phyloP scores from a whole-genome alignment of 2,888 invertebrate species.

The Perdita meconis region DNA sequence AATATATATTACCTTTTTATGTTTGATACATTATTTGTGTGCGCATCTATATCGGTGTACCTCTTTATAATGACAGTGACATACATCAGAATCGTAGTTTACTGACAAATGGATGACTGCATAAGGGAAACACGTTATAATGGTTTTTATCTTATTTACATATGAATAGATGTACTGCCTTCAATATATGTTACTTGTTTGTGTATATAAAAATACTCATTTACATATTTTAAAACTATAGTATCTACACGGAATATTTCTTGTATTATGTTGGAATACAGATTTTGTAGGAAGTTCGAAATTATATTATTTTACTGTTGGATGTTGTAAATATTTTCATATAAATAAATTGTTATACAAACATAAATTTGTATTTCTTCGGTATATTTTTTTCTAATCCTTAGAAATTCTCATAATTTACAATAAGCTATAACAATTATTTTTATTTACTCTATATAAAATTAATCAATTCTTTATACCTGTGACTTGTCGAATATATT shows the following conservation, averaged over 20 bases:
- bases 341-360: slow-evolving; percentile 75
- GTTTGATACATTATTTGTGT: slow-evolving; percentile 26
- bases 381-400: too few species aligned
- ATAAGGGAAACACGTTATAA: not conserved
- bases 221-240: slow-evolving; percentile 39
- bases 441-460: not conserved
- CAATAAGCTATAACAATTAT: not conserved
- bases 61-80: slow-evolving; percentile 29
- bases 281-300: slow-evolving; percentile 41
- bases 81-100: slow-evolving; percentile 3
- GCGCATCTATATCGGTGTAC: slow-evolving; percentile 32
- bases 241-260: slow-evolving; percentile 26
- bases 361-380: slow-evolving; percentile 19
- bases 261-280: slow-evolving; percentile 31
- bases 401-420: too few species aligned
- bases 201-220: slow-evolving; percentile 38
- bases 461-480: too few species aligned
- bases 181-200: slow-evolving; percentile 44
- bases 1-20: slow-evolving; percentile 11
- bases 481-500: slow-evolving; percentile 88
- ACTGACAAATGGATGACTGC: not conserved
- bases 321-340: slow-evolving; percentile 76
- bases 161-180: slow-evolving; percentile 23
- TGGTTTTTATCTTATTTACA: slow-evolving; percentile 41
- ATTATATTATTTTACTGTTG: slow-evolving; percentile 69